Conservation (phyloP, 2,888 invertebrate genomes). For the Norana najaformis region DNA sequence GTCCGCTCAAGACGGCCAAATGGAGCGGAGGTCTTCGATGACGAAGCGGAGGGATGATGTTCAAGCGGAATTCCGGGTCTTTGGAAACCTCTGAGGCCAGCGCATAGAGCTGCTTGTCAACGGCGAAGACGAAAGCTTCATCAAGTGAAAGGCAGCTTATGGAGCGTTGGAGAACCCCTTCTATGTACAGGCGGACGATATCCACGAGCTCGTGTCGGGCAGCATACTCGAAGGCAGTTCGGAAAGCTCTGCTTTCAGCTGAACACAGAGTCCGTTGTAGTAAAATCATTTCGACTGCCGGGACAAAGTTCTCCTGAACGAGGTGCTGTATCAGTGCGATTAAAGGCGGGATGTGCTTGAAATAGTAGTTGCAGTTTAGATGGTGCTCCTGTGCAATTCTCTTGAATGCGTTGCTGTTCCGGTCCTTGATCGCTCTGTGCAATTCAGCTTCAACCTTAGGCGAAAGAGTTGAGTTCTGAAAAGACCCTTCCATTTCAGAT, state of each 20-base stretch:
- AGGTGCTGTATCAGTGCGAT: slow-evolving; percentile 20
- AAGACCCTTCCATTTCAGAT: background rate
- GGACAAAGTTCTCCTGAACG: slow-evolving; percentile 21
- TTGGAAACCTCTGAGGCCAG: background rate
- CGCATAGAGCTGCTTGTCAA: background rate
- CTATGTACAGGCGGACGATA: background rate
- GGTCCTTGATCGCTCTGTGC: background rate
- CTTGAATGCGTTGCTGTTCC: background rate
- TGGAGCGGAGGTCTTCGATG: background rate
- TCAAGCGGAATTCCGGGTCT: background rate
- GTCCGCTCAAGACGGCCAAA: background rate
- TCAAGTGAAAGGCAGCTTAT: background rate
- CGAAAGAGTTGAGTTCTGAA: background rate
- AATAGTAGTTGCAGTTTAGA: background rate
- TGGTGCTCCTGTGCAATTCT: background rate
- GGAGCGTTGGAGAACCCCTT: background rate
- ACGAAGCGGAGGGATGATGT: background rate
- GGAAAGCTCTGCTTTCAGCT: background rate
- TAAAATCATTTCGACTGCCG: background rate
- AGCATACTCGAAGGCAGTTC: background rate
- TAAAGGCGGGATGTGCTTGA: slow-evolving; percentile 8
- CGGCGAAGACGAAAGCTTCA: slow-evolving; percentile 6
- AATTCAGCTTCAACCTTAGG: background rate
- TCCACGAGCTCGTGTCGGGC: background rate
- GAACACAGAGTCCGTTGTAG: background rate